Evolutionary conservation across 2,888 invertebrate species (phyloP).

Genomic region (Calameuta idolon): DNA sequence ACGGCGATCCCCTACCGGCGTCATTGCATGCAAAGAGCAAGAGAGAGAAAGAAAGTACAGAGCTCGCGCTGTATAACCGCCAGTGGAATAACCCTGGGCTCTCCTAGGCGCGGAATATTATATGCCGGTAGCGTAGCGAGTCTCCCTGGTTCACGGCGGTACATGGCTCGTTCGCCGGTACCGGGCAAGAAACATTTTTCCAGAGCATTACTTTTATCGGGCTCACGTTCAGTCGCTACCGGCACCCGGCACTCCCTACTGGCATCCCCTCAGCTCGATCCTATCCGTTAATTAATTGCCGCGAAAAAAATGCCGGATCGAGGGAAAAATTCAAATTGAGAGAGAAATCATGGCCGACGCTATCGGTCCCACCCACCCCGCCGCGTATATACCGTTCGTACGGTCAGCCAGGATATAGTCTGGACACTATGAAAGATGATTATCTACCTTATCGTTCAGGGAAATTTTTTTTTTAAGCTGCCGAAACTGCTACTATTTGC

Average conservation of each 20-base stretch:
- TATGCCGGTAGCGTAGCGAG: constrained; percentile 37
- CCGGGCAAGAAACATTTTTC: constrained; percentile 51
- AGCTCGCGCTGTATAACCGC: constrained; percentile 20
- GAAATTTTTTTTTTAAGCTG: not conserved
- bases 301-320: constrained; percentile 20
- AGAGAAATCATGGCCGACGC: constrained; percentile 31
- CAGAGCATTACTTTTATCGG: constrained; percentile 57
- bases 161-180: not conserved
- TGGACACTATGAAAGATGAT: not conserved
- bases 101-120: constrained; percentile 38
- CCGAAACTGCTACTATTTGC: not conserved
- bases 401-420: not conserved
- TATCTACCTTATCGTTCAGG: not conserved
- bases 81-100: not conserved
- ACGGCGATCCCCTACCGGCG: constrained; percentile 12
- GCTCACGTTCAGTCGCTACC: constrained; percentile 30
- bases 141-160: constrained; percentile 22
- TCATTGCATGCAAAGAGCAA: constrained; percentile 36
- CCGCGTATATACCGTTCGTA: not conserved
- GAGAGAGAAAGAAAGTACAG: constrained; percentile 21
- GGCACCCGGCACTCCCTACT: constrained; percentile 10
- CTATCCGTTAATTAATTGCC: constrained; percentile 53
- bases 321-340: constrained; percentile 29
- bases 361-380: not conserved
- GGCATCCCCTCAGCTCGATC: constrained; percentile 29